Evolutionary conservation across 1,140 invertebrate species (phyloP), one percentile per base, ranked within the genome.

Genomic region (Hyposmocoma kahamanoa): DNA sequence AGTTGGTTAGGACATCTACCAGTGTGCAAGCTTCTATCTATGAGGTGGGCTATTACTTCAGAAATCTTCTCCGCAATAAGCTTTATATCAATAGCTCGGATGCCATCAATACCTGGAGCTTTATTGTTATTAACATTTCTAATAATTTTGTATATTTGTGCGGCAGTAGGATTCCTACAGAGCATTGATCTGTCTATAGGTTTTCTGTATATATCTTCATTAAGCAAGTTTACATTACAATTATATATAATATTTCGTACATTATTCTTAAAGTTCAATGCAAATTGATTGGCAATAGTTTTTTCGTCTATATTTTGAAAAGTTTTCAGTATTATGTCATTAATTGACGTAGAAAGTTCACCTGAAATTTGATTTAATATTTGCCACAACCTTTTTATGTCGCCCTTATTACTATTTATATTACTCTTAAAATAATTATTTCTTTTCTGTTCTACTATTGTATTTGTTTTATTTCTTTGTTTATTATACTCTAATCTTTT

Each of bases 381-480:
- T 42, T 42, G 1, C 32, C 32, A 36, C 8, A 36, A 15, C 18
- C 18, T 8, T 36, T 17, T 36, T 17, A 36, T 36, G 18, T 42
- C 19, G 3, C 41, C 41, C 15, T 24, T 11, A 24, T 22, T 24
- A 11, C 9, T 24, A 24, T 42, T 24, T 4, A 42, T 42, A 15
- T 24, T 42, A 1, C 22, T 22, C 10, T 42, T 42, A 24, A 24
- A 42, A 24, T 24, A 42, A 5, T 2, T 24, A 8, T 42, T 22
- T 24, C n/a, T 22, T 22, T 42, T 9, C 10, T 22, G 3, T 42
- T 42, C 6, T 24, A 42, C 41, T 6, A 42, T 3, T 24, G 22
- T 32, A 45, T 45, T 45, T 3, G 28, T 45, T 45, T 45, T 45
- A 32, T 45, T 45, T 30, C 28, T 28, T 32, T 45, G 43, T 28